These are phyloP conservation scores for Vipera ursinii DNA, from an alignment of 2,797 vertebrate genomes.

Conservation along the genomic window DNA sequence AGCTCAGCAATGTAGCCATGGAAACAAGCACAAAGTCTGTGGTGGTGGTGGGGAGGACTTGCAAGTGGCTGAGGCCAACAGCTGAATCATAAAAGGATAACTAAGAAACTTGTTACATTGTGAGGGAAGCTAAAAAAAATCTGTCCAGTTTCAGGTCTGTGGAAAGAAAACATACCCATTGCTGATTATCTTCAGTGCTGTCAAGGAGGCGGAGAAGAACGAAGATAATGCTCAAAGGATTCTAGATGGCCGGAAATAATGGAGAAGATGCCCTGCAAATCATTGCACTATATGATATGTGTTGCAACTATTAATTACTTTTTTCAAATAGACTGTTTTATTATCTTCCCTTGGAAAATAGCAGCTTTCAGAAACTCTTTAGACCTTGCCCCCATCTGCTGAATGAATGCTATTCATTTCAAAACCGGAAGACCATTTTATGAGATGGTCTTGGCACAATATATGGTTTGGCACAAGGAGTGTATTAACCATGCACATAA, in stretches of 20 bases:
- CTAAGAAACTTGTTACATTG: not conserved
- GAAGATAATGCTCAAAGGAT: not conserved
- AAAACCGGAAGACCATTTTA: slow-evolving; percentile 73
- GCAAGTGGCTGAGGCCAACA: slow-evolving; percentile 1
- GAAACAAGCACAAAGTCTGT: slow-evolving; percentile 1
- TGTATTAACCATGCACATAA: slow-evolving; percentile 74
- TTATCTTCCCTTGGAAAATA: slow-evolving; percentile 37
- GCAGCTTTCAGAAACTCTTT: slow-evolving; percentile 55
- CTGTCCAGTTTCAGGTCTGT: not conserved
- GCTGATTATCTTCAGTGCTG: not conserved
- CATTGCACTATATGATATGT: not conserved
- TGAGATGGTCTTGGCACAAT: slow-evolving; percentile 65
- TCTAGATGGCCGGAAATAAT: not conserved
- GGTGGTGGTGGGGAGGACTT: not conserved
- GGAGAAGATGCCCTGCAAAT: not conserved
- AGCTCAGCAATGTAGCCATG: slow-evolving; percentile 6
- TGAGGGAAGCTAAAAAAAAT: not conserved
- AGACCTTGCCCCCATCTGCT: slow-evolving; percentile 59
- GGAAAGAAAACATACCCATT: not conserved
- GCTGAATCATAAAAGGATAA: not conserved
- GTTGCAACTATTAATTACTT: slow-evolving; percentile 8
- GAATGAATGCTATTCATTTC: slow-evolving; percentile 72
- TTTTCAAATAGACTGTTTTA: slow-evolving; percentile 1
- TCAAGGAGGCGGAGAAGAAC: not conserved
- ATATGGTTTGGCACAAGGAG: slow-evolving; percentile 76